Base-by-base conservation (phyloP, 2,888 invertebrate species). In the Nebria salina region DNA sequence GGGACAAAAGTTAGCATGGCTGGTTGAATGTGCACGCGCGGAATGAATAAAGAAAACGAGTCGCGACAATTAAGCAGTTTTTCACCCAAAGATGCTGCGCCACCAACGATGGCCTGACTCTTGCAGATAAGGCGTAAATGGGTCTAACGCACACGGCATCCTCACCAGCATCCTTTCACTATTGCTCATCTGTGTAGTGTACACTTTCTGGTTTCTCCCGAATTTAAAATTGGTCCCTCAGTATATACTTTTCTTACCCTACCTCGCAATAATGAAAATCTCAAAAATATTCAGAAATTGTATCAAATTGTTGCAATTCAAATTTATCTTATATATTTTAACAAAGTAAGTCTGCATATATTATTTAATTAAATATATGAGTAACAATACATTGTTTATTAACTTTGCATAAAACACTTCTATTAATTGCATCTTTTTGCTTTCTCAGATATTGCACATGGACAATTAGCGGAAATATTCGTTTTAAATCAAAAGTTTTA, bases 51-150 rank as follows among this genome's bases (percentile, higher is more conserved):
- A 70, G 79, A 78, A 77, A 83, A 83, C 82, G 81, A 82, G 79
- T 78, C 13, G 54, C 83, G 83, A 84, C 83, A 84, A 84, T 84
- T 84, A 84, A 84, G 84, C 83, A 83, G 84, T 84, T 84, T 84
- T 84, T 84, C 84, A 82, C 82, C 77, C 76, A 81, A 83, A 79
- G 76, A 79, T 82, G 42, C n/a, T 26, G 20, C 68, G 20, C 68
- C 68, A 15, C 70, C 70, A 70, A 11, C 70, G 42, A 82, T 73
- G 76, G 83, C 79, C 84, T 84, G 84, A 83, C 80, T 75, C 76
- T 43, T 65, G 80, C 81, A 82, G 84, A 84, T 84, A 84, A 84
- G 83, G 78, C 78, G 72, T 65, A 76, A 81, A 81, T 81, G 80
- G 80, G 64, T 75, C 42, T 65, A 75, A 75, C 64, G 75, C 25